phyloP scores from a whole-genome alignment of 2,113 vertebrate genomes.

The Aegypius monachus region DNA sequence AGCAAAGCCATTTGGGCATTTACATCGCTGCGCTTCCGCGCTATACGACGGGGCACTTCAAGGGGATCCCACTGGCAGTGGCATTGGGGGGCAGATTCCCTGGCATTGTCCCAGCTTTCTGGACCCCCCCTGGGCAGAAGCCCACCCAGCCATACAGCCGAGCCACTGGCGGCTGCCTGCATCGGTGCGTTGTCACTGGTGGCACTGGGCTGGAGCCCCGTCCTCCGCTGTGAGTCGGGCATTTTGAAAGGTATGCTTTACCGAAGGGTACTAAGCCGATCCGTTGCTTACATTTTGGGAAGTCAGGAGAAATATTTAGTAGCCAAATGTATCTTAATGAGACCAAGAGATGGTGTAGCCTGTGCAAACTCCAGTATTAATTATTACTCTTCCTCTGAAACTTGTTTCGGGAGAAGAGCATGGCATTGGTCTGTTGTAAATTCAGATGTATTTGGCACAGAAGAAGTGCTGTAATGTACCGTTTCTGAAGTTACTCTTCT shows the following conservation, averaged over 20 bases:
- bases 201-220: accelerated
- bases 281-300: not conserved
- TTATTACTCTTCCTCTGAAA: not conserved
- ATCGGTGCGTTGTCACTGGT: accelerated
- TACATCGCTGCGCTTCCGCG: accelerated
- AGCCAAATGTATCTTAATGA: not conserved
- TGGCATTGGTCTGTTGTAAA: not conserved
- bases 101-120: not conserved
- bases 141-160: not conserved
- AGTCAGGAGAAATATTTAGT: not conserved
- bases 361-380: not conserved
- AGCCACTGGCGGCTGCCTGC: not conserved
- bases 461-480: not conserved
- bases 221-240: not conserved
- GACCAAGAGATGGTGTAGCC: not conserved
- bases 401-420: accelerated
- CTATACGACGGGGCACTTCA: accelerated
- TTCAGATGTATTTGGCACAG: not conserved
- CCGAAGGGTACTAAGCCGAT: not conserved
- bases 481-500: not conserved
- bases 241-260: not conserved
- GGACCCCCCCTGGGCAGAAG: not conserved
- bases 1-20: not conserved
- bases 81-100: not conserved
- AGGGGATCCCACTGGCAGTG: not conserved